Evolutionary conservation across 1,140 invertebrate species (phyloP).

Genomic region (Trachelipus rathkii): DNA sequence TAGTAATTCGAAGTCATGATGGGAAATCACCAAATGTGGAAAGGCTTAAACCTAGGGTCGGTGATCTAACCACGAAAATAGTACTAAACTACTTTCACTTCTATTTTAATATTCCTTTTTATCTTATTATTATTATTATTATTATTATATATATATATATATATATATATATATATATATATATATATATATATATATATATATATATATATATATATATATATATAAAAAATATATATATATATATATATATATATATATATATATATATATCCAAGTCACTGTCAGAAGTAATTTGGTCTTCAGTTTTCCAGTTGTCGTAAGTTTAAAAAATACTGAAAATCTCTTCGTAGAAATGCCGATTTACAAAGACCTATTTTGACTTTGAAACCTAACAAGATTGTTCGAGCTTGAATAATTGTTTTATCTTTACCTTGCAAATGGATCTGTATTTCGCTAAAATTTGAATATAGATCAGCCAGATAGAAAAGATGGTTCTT

Average conservation of each 20-base stretch:
- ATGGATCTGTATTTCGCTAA: constrained; percentile 31
- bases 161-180: constrained; percentile 15
- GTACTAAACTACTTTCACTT: no score
- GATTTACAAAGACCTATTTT: background rate
- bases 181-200: constrained; percentile 13
- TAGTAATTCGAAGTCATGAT: no score
- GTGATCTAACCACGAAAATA: no score
- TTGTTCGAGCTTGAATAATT: constrained; percentile 30
- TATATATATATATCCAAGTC: constrained; percentile 23
- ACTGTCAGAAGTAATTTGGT: constrained; percentile 14
- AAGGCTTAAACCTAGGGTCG: no score
- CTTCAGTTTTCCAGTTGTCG: constrained; percentile 21
- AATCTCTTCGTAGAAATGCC: constrained; percentile 7
- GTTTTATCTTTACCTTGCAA: constrained; percentile 33
- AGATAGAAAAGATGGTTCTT: constrained; percentile 28
- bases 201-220: constrained; percentile 13
- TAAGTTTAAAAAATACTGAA: constrained; percentile 25
- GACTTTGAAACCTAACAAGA: background rate
- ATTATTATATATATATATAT: background rate
- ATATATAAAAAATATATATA: constrained; percentile 2
- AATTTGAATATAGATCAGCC: constrained; percentile 35
- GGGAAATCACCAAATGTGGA: no score
- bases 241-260: constrained; percentile 8
- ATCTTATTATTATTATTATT: no score
- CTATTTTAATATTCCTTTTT: no score